phyloP scores from a whole-genome alignment of 1,140 invertebrate species.

The Brachionus manjavacas region DNA sequence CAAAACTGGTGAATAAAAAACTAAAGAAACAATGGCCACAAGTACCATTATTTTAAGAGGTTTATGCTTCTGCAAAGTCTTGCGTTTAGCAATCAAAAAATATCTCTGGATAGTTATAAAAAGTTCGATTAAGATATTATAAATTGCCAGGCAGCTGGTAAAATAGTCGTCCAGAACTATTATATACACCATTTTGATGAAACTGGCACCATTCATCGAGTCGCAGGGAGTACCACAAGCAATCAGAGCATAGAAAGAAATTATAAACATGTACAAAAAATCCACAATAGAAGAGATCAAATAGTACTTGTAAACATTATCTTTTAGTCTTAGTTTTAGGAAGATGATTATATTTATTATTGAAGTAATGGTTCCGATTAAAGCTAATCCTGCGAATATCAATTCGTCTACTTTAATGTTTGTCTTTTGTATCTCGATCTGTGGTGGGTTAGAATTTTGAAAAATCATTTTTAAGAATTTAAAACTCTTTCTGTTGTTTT shows the following conservation, averaged over 20 bases:
- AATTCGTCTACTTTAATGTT: not conserved
- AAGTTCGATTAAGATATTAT: not conserved
- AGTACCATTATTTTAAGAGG: not conserved
- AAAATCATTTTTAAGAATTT: not conserved
- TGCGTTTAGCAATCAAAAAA: not conserved
- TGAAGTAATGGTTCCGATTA: not conserved
- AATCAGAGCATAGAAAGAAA: not conserved
- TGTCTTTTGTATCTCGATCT: not conserved
- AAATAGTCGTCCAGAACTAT: not conserved
- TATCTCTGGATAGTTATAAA: not conserved
- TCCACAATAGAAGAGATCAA: not conserved
- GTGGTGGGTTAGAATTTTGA: not conserved
- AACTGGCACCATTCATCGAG: not conserved
- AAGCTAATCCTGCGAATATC: not conserved
- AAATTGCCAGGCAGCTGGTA: constrained; percentile 8
- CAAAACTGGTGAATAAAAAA: not conserved
- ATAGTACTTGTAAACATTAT: constrained; percentile 17
- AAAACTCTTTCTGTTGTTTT: too few relatives aligned
- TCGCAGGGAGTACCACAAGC: constrained; percentile 4
- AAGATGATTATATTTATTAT: not conserved
- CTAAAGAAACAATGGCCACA: not conserved
- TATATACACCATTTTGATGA: not conserved
- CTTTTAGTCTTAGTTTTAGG: not conserved
- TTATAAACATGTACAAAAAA: not conserved
- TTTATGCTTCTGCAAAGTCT: not conserved